Evolutionary conservation across 2,888 invertebrate species (phyloP).

Genomic region (Mythimna impura): DNA sequence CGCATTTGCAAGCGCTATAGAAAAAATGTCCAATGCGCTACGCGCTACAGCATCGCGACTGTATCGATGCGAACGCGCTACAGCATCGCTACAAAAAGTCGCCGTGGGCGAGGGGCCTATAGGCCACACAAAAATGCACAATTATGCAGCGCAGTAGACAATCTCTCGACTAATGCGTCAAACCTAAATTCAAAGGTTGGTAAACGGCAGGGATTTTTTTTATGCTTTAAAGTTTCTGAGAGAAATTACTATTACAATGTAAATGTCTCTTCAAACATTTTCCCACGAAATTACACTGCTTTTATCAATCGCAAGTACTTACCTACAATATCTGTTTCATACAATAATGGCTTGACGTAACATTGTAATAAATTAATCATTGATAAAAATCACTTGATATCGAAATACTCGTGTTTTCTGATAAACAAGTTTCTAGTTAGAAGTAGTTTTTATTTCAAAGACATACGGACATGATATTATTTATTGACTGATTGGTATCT

Average conservation of each 20-base stretch:
- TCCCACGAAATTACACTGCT: conserved; percentile 43
- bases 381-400: conserved; percentile 41
- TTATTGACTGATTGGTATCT: conserved; percentile 30
- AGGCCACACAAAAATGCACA: too few species aligned
- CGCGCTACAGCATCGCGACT: too few species aligned
- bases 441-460: conserved; percentile 36
- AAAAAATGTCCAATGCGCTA: too few species aligned
- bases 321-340: conserved; percentile 8
- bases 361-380: conserved; percentile 27
- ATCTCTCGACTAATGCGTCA: too few species aligned
- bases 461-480: conserved; percentile 24
- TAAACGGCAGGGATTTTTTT: too few species aligned
- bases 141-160: too few species aligned
- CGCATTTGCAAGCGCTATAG: too few species aligned
- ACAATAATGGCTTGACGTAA: conserved; percentile 38
- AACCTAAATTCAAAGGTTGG: too few species aligned
- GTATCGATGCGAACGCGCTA: too few species aligned
- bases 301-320: conserved; percentile 36
- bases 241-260: background rate
- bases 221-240: too few species aligned
- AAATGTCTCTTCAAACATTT: conserved; percentile 8
- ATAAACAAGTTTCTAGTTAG: conserved; percentile 45
- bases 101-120: too few species aligned
- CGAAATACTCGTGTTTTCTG: conserved; percentile 19
- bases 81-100: too few species aligned